phyloP scores from a whole-genome alignment of 2,888 invertebrate genomes.

The Cetonia aurata region DNA sequence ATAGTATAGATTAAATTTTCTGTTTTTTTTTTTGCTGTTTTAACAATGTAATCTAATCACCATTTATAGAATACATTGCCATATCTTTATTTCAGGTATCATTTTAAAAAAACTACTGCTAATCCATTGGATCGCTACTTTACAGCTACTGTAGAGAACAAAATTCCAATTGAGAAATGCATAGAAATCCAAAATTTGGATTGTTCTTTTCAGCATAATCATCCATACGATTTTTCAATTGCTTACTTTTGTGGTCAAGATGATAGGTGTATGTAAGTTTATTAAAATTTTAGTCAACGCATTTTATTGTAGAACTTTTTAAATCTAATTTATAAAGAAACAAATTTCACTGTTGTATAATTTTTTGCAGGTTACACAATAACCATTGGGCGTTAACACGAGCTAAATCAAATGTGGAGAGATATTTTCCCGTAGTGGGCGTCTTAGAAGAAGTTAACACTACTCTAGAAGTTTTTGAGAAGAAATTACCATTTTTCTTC shows the following conservation, averaged over 20 bases:
- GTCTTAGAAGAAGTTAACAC: constrained; percentile 71
- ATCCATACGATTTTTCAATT: constrained; percentile 68
- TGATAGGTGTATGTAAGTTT: constrained; percentile 70
- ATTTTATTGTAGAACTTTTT: too few species aligned
- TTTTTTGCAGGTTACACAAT: constrained; percentile 67
- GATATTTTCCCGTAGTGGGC: constrained; percentile 72
- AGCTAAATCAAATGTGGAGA: constrained; percentile 71
- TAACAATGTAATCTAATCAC: neutral
- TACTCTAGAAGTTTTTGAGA: constrained; percentile 69
- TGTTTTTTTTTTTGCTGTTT: constrained; percentile 3
- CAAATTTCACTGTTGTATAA: too few species aligned
- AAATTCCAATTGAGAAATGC: constrained; percentile 56
- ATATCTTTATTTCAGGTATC: constrained; percentile 36
- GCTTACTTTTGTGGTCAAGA: constrained; percentile 77
- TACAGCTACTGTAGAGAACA: constrained; percentile 42
- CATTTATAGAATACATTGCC: neutral
- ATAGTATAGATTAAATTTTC: neutral
- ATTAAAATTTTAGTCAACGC: too few species aligned
- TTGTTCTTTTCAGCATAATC: constrained; percentile 63
- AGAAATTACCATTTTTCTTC: constrained; percentile 71
- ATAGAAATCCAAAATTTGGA: constrained; percentile 64
- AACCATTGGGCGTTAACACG: constrained; percentile 69
- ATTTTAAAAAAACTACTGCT: constrained; percentile 43
- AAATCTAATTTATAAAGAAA: neutral
- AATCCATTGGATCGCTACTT: constrained; percentile 40